Evolutionary conservation across 2,797 vertebrate genomes (phyloP), one percentile per base, ranked within the genome.

Genomic region (Schizothorax lantsangensis): DNA sequence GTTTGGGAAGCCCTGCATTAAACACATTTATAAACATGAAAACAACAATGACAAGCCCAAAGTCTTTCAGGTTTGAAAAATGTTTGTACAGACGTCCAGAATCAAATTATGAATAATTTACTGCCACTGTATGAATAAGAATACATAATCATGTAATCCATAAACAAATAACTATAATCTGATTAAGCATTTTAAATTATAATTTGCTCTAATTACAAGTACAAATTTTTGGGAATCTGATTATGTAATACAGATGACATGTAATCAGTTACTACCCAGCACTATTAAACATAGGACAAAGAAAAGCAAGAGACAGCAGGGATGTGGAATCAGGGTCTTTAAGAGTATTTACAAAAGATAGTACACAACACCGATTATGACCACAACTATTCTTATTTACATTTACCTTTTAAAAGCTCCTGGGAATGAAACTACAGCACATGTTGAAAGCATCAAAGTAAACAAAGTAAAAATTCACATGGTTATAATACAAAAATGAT

Each of bases 271-370:
- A 23, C 57, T n/a, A n/a, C 23, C 4, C 23, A 4, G 23, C 57
- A 59, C 21, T 23, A 23, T 1, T 59, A n/a, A 79, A 62, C 9
- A 0, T 6, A 8, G 10, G 2, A 36, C 6, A 64, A 68, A 0
- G 36, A 21, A 30, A 57, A 8, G 45, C n/a, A 38, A 23, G 9
- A 33, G 40, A 54, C 43, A 36, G 1, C 19, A 3, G 19, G 0
- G n/a, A 36, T 80, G 38, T 49, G 26, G 14, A 72, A 62, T n/a
- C 66, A 19, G 3, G 15, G 49, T 15, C 1, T 71, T 72, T 33
- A 85, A 79, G 40, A 79, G 26, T 62, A 85, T 85, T 85, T 85
- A 85, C 84, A 81, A 73, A 62, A 62, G 21, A 14, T 4, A 30
- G 17, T 8, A 72, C 40, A 79, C 40, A 79, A 30, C 43, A 79